phyloP scores from a whole-genome alignment of 2,797 vertebrate species.

The Acipenser oxyrinchus region DNA sequence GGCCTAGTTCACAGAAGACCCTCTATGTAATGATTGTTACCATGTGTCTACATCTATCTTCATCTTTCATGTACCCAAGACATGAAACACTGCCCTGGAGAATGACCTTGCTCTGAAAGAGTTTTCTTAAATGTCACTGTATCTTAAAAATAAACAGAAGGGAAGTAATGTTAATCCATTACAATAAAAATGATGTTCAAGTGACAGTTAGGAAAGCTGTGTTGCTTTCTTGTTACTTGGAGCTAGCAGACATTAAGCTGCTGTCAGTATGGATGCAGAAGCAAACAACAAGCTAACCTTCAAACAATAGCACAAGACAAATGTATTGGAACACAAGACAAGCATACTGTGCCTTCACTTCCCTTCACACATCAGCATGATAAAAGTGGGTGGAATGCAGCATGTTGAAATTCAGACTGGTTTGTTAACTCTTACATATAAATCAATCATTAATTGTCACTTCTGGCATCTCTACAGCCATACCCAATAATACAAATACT shows the following conservation, averaged over 20 bases:
- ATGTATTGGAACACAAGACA: too few relatives aligned
- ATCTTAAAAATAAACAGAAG: slow-evolving; percentile 28
- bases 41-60: slow-evolving; percentile 25
- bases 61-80: slow-evolving; percentile 26
- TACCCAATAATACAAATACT: too few relatives aligned
- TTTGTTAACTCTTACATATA: too few relatives aligned
- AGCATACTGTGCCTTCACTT: too few relatives aligned
- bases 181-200: slow-evolving; percentile 21
- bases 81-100: slow-evolving; percentile 21
- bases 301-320: too few relatives aligned
- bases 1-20: too few relatives aligned
- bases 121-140: slow-evolving; percentile 7
- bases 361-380: too few relatives aligned
- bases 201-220: slow-evolving; percentile 22
- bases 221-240: slow-evolving; percentile 17
- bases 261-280: slow-evolving; percentile 10
- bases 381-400: too few relatives aligned
- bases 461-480: too few relatives aligned
- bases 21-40: slow-evolving; percentile 8
- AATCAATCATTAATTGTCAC: too few relatives aligned
- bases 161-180: slow-evolving; percentile 25
- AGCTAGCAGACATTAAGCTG: slow-evolving; percentile 18
- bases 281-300: not conserved
- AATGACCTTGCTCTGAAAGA: slow-evolving; percentile 9
- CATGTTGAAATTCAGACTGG: too few relatives aligned